phyloP scores from a whole-genome alignment of 2,888 invertebrate species.

The Eremobia ochroleuca region DNA sequence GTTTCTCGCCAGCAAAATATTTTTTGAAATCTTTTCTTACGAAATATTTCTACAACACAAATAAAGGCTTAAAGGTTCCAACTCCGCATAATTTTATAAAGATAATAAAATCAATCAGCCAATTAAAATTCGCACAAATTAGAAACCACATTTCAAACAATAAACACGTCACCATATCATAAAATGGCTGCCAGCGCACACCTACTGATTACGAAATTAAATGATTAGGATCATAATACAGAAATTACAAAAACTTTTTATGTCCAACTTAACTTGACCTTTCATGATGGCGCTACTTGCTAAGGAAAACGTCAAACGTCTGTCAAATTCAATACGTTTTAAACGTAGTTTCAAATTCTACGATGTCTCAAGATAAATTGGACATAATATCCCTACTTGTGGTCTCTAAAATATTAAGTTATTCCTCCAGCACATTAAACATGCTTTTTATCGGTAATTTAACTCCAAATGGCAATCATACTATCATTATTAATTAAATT shows the following conservation, averaged over 20 bases:
- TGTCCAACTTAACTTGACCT: neutral
- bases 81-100: neutral
- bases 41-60: neutral
- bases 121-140: slow-evolving; percentile 44
- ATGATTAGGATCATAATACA: slow-evolving; percentile 39
- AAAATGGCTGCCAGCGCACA: slow-evolving; percentile 14
- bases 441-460: slow-evolving; percentile 52
- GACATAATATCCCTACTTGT: neutral
- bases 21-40: neutral
- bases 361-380: neutral
- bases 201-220: slow-evolving; percentile 29
- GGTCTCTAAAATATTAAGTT: slow-evolving; percentile 30
- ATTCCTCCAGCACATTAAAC: slow-evolving; percentile 42
- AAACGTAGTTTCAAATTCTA: neutral
- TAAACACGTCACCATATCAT: slow-evolving; percentile 30
- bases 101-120: slow-evolving; percentile 15
- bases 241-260: slow-evolving; percentile 16
- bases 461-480: slow-evolving; percentile 52
- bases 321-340: slow-evolving; percentile 6
- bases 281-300: neutral
- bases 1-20: neutral
- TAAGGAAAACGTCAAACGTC: neutral
- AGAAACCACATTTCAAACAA: slow-evolving; percentile 16
- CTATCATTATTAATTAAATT: slow-evolving; percentile 47
- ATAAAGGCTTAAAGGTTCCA: neutral